Base-by-base conservation (phyloP, 1,140 invertebrate species). In the Eupeodes corollae region DNA sequence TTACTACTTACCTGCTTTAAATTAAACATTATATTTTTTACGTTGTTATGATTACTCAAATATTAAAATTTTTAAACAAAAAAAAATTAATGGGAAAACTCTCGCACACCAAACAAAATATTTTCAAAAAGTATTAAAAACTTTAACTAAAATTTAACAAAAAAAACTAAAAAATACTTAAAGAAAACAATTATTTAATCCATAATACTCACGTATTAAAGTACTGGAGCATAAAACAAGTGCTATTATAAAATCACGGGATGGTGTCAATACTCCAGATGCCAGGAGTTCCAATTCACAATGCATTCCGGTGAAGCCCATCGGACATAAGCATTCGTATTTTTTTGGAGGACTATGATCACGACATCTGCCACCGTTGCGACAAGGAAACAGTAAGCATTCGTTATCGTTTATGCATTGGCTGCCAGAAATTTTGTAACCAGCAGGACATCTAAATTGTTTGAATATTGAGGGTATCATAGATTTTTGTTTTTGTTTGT, bases 201-300 rank as follows among this genome's bases (percentile, higher is more conserved):
- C 21, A 26, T 26, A 26, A 26, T 68, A 77, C 83, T 83, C 80
- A 88, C 84, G 75, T 72, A 87, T 75, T 64, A 87, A 73, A 57
- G 81, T 73, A 67, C 83, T 77, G 55, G 84, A 74, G 75, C 84
- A 86, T 68, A 81, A 74, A 62, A 85, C 76, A 67, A 87, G 74
- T 62, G 83, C 82, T 69, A 88, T 82, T 72, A 88, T 82, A 74
- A 88, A 89, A 76, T 87, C 85, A 65, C 79, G 78, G 44, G 83
- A 84, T 32, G 84, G 82, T 61, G 80, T 83, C 65, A 86, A 80
- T 61, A 82, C 79, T 50, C 82, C 82, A n/a, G 82, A 79, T 49
- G 80, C 79, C 41, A 79, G 76, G 49, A 83, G 70, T 60, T 81
- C 79, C 53, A 86, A 67, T 64, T 88, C 84, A 69, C 88, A 91